Percentiles rank a stretch among this genome's conserved stretches.
Evolutionary conservation across 2,888 invertebrate species (phyloP).

Genomic region (Epistrophe eligans): DNA sequence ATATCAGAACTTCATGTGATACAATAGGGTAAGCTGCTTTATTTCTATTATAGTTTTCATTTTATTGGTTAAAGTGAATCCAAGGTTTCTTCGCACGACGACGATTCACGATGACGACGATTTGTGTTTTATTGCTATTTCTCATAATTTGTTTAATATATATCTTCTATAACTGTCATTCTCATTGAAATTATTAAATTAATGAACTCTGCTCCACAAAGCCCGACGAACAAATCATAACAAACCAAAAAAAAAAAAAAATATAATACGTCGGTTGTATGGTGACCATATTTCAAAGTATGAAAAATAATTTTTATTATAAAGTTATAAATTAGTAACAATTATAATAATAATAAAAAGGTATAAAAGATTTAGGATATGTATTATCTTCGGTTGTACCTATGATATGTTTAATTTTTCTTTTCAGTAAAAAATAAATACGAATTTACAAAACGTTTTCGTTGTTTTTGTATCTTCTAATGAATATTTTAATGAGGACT

Average conservation of each 20-base stretch:
- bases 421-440: too few species aligned
- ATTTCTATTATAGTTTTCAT: neutral
- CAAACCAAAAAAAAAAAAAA: too few species aligned
- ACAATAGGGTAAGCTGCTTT: slow-evolving; percentile 6
- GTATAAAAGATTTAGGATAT: too few species aligned
- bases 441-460: too few species aligned
- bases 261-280: neutral
- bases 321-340: too few species aligned
- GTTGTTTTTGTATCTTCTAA: too few species aligned
- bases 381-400: too few species aligned
- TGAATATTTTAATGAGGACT: too few species aligned
- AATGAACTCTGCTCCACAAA: neutral
- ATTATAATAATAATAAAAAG: too few species aligned
- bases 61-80: neutral
- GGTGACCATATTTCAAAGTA: neutral
- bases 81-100: neutral
- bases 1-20: slow-evolving; percentile 50
- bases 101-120: neutral
- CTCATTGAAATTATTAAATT: neutral
- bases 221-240: too few species aligned
- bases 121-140: neutral
- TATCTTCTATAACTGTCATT: neutral
- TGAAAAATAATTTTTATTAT: too few species aligned
- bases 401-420: too few species aligned
- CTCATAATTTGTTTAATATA: neutral